Evolutionary conservation across 2,888 invertebrate genomes (phyloP), one percentile per base, ranked within the genome.

Genomic region (Hydrotaea diabolus): DNA sequence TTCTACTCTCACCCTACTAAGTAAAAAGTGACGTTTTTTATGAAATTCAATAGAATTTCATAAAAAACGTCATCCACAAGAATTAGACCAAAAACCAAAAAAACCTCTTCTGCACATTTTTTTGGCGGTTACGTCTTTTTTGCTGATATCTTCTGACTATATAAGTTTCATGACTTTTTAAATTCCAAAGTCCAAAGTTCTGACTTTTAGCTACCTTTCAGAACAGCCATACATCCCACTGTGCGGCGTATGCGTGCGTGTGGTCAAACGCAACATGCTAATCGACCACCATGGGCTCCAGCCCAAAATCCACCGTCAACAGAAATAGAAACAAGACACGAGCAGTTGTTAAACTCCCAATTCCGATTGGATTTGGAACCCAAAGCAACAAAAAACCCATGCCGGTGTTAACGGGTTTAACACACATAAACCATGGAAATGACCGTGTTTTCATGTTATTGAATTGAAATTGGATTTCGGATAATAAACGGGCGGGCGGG

Each of bases 231-330:
- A n/a, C n/a, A n/a, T n/a, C n/a, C n/a, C n/a, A n/a, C n/a, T 9
- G 17, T 9, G 21, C 59, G 26, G 15, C 17, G 1, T 66, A 13
- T 31, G 31, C 7, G 71, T n/a, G 21, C 55, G 17, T 46, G 83
- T 59, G 83, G 83, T 80, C 43, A 64, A 80, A 83, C 83, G 77
- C 80, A 83, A 83, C 80, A 80, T 80, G 80, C 74, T 77, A 84
- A 84, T 84, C 73, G 77, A 55, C 49, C 66, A 53, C 1, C 49
- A 49, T n/a, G n/a, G n/a, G n/a, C n/a, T n/a, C n/a, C n/a, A n/a
- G 49, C 49, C 2, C 49, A 1, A 49, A 15, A 49, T 2, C 49
- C 49, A 49, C 15, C 49, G 15, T 4, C 43, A 13, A 15, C 43
- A 43, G 43, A 3, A 43, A 43, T 43, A 21, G 59, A 15, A 62